Evolutionary conservation across 2,113 vertebrate genomes (phyloP).

Genomic region (Bos indicus): DNA sequence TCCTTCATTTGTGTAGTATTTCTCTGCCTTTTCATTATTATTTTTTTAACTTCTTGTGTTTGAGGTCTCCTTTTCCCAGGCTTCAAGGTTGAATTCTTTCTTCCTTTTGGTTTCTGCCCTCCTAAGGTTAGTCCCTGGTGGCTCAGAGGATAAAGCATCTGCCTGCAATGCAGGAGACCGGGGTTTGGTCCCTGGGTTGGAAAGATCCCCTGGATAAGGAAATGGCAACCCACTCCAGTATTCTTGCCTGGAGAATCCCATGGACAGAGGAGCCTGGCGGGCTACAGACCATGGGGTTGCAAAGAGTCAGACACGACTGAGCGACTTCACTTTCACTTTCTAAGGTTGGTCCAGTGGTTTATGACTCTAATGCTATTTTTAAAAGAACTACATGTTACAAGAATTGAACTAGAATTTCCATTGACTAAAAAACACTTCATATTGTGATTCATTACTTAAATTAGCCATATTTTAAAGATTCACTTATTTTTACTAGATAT

Average conservation of each 20-base stretch:
- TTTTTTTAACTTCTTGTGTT: not conserved
- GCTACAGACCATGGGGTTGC: not conserved
- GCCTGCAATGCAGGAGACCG: too few relatives aligned
- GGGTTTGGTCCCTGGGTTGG: too few relatives aligned
- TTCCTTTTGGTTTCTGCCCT: not conserved
- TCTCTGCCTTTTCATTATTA: not conserved
- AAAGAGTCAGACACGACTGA: not conserved
- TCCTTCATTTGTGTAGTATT: not conserved
- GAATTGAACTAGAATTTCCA: not conserved
- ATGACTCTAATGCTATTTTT: not conserved
- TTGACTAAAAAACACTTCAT: not conserved
- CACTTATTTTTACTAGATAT: not conserved
- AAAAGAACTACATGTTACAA: not conserved
- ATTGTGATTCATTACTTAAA: not conserved
- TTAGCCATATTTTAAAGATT: not conserved
- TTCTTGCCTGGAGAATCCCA: too few relatives aligned
- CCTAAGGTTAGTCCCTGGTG: not conserved
- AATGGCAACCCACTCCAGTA: too few relatives aligned
- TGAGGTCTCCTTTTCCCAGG: not conserved
- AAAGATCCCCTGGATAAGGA: too few relatives aligned
- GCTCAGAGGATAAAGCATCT: too few relatives aligned
- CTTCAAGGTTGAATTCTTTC: not conserved
- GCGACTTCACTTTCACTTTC: not conserved
- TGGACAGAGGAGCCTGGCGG: not conserved
- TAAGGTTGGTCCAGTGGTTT: not conserved